These are phyloP conservation scores for Zophobas atratus DNA, from an alignment of 1,140 invertebrate species.

Conservation along the genomic window DNA sequence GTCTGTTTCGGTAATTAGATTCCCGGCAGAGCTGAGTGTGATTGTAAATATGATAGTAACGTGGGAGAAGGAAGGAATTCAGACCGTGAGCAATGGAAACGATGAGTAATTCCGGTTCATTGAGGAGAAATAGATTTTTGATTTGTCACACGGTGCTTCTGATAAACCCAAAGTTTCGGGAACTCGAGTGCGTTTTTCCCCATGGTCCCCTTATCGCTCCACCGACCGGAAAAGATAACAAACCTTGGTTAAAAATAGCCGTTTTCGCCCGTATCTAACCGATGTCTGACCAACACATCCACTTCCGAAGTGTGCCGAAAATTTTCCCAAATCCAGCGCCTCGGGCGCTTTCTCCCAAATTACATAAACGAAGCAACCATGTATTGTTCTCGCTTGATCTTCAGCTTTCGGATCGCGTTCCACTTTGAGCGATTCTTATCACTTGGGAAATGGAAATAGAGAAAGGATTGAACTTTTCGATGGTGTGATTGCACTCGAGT, in stretches of 20 bases:
- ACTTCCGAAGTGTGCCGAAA: slow-evolving; percentile 7
- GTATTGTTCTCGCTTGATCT: slow-evolving; percentile 24
- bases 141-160: too few species aligned
- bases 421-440: slow-evolving; percentile 10
- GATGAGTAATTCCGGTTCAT: slow-evolving; percentile 12
- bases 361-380: slow-evolving; percentile 15
- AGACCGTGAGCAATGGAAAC: slow-evolving; percentile 1
- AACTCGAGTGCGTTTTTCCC: too few species aligned
- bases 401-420: slow-evolving; percentile 14
- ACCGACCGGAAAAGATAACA: too few species aligned
- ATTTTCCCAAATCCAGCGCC: neutral
- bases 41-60: slow-evolving; percentile 10
- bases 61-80: slow-evolving; percentile 14
- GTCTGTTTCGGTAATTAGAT: slow-evolving; percentile 38
- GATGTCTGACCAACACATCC: slow-evolving; percentile 26
- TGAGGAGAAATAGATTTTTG: neutral
- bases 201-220: too few species aligned
- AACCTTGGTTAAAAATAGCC: too few species aligned
- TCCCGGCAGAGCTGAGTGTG: neutral
- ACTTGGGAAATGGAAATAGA: slow-evolving; percentile 9
- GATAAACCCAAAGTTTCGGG: too few species aligned
- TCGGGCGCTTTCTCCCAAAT: slow-evolving; percentile 17
- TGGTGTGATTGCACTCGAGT: neutral
- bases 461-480: neutral
- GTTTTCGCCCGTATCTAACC: slow-evolving; percentile 5